phyloP scores from a whole-genome alignment of 2,888 invertebrate species.

The Chymomyza amoena region DNA sequence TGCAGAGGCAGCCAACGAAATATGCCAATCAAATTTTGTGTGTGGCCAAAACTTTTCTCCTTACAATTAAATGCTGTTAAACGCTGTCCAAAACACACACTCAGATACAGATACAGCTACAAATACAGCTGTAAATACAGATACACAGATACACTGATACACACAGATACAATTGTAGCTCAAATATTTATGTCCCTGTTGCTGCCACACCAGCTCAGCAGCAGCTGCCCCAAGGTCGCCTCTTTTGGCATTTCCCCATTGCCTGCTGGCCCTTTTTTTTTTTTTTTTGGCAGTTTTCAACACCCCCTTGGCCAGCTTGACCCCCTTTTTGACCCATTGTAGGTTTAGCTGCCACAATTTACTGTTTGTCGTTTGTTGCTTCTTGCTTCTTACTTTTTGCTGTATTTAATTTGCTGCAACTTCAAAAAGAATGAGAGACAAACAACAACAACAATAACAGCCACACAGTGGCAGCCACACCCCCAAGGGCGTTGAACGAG shows the following conservation, averaged over 20 bases:
- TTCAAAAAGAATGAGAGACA: slow-evolving; percentile 1
- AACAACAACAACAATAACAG: not conserved
- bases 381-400: slow-evolving; percentile 48
- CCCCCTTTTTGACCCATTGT: not conserved
- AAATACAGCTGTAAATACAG: slow-evolving; percentile 20
- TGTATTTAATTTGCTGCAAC: slow-evolving; percentile 59
- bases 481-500: not conserved
- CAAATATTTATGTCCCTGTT: slow-evolving; percentile 7
- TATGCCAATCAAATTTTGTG: not conserved
- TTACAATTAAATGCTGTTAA: slow-evolving; percentile 2
- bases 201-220: not conserved
- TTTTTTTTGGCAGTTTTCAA: not conserved
- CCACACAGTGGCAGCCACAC: not conserved
- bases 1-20: slow-evolving; percentile 26
- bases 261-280: not conserved
- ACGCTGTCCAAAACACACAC: slow-evolving; percentile 35
- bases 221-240: not conserved
- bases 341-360: slow-evolving; percentile 38
- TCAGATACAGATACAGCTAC: slow-evolving; percentile 18
- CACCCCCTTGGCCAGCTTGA: not conserved
- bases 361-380: slow-evolving; percentile 8
- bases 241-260: not conserved
- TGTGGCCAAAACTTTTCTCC: not conserved
- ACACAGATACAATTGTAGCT: slow-evolving; percentile 5
- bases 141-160: too few relatives aligned